phyloP scores from a whole-genome alignment of 2,888 invertebrate genomes.

The Chelonus formosanus region DNA sequence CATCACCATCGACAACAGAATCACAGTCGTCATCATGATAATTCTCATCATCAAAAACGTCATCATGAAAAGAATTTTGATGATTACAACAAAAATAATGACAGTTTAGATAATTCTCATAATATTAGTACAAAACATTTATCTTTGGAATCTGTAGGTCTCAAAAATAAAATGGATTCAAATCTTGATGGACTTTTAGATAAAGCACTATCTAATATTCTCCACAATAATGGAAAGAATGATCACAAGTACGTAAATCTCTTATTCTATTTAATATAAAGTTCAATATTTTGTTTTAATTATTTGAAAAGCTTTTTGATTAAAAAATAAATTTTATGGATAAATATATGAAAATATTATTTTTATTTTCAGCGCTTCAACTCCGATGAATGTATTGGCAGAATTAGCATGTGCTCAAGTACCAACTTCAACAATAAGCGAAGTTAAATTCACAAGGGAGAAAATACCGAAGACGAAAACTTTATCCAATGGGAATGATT shows the following conservation, averaged over 20 bases:
- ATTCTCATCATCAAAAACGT: conserved; percentile 29
- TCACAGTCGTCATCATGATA: conserved; percentile 32
- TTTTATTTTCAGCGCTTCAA: conserved; percentile 55
- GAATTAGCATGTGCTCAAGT: conserved; percentile 62
- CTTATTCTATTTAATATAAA: background rate
- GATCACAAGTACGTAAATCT: conserved; percentile 57
- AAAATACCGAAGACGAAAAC: conserved; percentile 31
- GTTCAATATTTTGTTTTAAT: background rate
- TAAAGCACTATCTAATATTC: conserved; percentile 56
- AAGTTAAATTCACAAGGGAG: conserved; percentile 28
- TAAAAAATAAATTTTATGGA: background rate
- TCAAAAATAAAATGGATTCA: conserved; percentile 50
- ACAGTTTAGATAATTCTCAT: conserved; percentile 24
- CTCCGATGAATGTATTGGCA: conserved; percentile 62
- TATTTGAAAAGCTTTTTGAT: background rate
- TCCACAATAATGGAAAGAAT: conserved; percentile 59
- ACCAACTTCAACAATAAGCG: conserved; percentile 52
- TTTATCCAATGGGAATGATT: conserved; percentile 36
- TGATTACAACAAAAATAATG: conserved; percentile 30
- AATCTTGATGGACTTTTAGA: conserved; percentile 55
- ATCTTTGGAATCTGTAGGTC: conserved; percentile 40
- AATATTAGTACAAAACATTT: background rate
- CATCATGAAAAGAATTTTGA: conserved; percentile 18
- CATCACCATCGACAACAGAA: conserved; percentile 31
- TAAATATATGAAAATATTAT: conserved; percentile 1